Base-by-base conservation (phyloP, 2,113 vertebrate genomes). In the Haliaeetus leucogaster region DNA sequence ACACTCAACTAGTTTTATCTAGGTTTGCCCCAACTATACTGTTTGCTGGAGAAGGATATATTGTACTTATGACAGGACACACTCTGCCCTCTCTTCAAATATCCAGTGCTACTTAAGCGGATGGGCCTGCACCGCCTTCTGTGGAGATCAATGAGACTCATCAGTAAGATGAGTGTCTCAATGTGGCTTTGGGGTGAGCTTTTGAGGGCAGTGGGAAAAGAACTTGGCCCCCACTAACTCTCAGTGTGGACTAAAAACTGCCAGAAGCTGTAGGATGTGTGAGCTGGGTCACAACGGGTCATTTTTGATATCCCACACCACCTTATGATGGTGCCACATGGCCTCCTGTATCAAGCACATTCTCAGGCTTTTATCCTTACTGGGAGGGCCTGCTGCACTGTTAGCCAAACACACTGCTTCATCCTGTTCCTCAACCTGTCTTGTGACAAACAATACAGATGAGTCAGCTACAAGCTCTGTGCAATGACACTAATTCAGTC, bases 381-480 rank as follows among this genome's bases (percentile, higher is more conserved):
- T n/a, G 19, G 38, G 43, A 79, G 21, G 47, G 12, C 38, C n/a
- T 0, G 3, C 32, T 15, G 11, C 42, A 8, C 29, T 18, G 47
- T 15, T 56, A 62, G 42, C 25, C 42, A n/a, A 45, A 9, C 3
- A 2, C 27, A 8, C 50, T 26, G 13, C 47, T 45, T 62, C 0
- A 0, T 50, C 11, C 61, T 74, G 38, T 25, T 59, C 52, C 53
- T 71, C 62, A 47, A 0, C 34, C 63, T 62, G 36, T 23, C 18
- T 16, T 26, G 61, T 50, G 70, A 53, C 70, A 66, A 32, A 19
- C 1, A 2, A 7, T 43, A 5, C n/a, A 6, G 58, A 5, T 1
- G 47, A 36, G 29, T n/a, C 15, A 19, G 73, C 0, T 2, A 6
- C 2, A 1, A 10, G 67, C 59, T 45, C 55, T 8, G 50, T 23